phyloP scores from a whole-genome alignment of 2,113 vertebrate genomes.

The rat (Rattus norvegicus) region DNA sequence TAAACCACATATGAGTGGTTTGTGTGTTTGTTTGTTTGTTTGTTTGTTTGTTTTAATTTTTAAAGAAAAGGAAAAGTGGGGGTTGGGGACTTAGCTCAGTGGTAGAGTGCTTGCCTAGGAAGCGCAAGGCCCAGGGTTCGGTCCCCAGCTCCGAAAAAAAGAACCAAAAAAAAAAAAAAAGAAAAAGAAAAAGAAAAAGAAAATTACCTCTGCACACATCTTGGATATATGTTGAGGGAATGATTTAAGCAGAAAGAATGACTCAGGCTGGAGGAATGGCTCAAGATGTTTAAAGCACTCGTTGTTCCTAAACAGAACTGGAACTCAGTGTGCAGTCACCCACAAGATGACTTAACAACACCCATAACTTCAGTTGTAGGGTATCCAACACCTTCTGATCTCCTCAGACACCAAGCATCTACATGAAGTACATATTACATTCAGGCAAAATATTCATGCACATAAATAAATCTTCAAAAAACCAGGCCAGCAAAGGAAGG shows the following conservation, averaged over 20 bases:
- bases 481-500: background rate
- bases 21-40: background rate
- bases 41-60: background rate
- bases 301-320: background rate
- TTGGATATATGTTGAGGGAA: background rate
- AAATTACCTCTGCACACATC: background rate
- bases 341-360: background rate
- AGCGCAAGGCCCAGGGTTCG: too few species aligned
- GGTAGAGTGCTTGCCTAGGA: too few species aligned
- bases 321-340: background rate
- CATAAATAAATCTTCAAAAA: background rate
- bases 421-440: background rate
- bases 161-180: too few species aligned
- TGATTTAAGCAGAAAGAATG: background rate
- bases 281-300: background rate
- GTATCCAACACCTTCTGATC: background rate
- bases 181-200: background rate
- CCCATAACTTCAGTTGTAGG: background rate
- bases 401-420: background rate
- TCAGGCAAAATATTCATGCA: background rate
- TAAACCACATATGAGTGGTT: background rate
- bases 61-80: background rate
- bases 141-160: too few species aligned
- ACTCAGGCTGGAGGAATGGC: background rate
- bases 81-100: too few species aligned